Evolutionary conservation across 2,888 invertebrate genomes (phyloP), one percentile per base, ranked within the genome.

Genomic region (Tetropium fuscum): DNA sequence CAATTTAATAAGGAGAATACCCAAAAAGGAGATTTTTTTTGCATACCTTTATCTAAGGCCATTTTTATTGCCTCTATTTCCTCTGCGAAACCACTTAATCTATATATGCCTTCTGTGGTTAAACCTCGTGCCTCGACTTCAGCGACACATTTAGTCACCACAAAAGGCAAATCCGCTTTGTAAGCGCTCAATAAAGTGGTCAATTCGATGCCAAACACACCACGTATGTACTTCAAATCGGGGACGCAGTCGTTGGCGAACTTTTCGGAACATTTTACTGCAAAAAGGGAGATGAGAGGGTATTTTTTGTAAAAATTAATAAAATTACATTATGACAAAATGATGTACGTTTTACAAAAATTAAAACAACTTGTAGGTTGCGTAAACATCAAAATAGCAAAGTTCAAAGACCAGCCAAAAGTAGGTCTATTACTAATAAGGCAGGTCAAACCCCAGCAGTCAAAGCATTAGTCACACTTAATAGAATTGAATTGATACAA

Each of bases 61-160:
- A 93, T 84, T 80, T 94, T 92, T 22, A 97, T 85, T 0, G 92
- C 90, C 75, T 97, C 96, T 73, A 97, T 94, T 78, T 96, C 95
- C 81, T 97, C 97, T 69, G 94, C 94, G 76, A 95, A 95, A 1
- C 97, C 95, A 0, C 95, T 94, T 18, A 96, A 90, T 57, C 97
- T 84, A 81, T 97, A 97, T 62, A 97, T 90, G 1, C 97, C 97
- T 81, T 97, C 97, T 1, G 90, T 88, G 47, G 91, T 88, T 82
- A 97, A 85, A 18, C 96, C 95, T 63, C 95, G 84, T 0, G 85
- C 86, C 81, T 96, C 95, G 11, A 96, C 94, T 82, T 95, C 95
- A 60, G 88, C 88, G 2, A 95, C 90, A 79, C 95, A 97, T 73
- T 84, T 87, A 36, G 84, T 85, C 19, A 97, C 91, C 1, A 97